These are phyloP conservation scores for Arvicola amphibius DNA, from an alignment of 2,797 vertebrate genomes.

Conservation along the genomic window DNA sequence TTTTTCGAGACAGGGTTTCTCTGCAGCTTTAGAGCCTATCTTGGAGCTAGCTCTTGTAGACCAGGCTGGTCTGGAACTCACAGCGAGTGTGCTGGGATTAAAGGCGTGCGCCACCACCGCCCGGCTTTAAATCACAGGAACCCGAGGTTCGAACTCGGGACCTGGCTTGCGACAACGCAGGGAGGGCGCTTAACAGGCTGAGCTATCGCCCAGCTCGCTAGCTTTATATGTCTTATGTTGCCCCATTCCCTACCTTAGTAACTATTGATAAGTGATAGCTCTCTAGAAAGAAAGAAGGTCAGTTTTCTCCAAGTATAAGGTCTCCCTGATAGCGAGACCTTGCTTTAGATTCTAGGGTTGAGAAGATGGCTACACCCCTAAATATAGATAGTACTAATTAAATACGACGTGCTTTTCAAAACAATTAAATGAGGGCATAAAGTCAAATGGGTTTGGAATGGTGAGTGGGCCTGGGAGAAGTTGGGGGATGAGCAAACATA, in stretches of 20 bases:
- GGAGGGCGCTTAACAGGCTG: no score
- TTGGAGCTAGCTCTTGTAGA: no score
- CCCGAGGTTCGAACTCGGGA: no score
- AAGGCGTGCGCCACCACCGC: no score
- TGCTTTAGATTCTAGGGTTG: background rate
- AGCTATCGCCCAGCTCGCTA: no score
- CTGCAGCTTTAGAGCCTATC: no score
- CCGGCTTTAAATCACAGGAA: no score
- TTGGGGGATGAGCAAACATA: background rate
- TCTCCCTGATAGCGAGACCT: background rate
- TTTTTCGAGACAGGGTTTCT: no score
- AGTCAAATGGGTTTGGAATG: background rate
- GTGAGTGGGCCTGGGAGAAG: background rate
- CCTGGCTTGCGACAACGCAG: no score
- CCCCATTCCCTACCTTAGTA: background rate
- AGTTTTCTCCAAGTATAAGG: background rate
- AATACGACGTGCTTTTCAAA: background rate
- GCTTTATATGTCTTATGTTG: background rate
- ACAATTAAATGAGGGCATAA: background rate
- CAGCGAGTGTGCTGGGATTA: no score
- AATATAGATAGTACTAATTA: background rate
- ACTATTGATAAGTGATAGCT: background rate
- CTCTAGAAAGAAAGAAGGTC: background rate
- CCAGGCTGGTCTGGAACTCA: no score
- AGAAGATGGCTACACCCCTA: background rate